These are phyloP conservation scores for Miniopterus natalensis DNA, from an alignment of 2,113 vertebrate genomes.

Conservation along the genomic window DNA sequence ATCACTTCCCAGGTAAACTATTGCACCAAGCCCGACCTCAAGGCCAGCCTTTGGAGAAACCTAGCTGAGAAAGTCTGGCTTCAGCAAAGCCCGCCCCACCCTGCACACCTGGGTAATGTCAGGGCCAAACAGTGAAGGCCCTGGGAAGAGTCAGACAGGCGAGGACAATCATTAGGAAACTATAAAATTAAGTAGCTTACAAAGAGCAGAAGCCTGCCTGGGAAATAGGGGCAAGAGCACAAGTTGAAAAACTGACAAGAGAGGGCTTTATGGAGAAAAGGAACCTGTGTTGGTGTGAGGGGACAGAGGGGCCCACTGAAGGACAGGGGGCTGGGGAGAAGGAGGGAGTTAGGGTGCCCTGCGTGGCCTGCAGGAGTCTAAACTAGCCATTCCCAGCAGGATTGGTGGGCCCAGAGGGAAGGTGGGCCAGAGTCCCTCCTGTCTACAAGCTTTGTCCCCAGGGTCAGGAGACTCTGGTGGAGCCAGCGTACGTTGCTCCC, in stretches of 20 bases:
- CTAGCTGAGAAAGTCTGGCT: too few relatives aligned
- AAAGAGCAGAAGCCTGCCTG: slow-evolving; percentile 30
- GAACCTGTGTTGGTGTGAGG: neutral
- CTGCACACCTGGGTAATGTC: neutral
- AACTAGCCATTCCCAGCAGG: neutral
- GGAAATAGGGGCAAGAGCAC: neutral
- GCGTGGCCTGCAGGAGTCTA: neutral
- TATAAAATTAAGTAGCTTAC: neutral
- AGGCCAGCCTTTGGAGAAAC: neutral
- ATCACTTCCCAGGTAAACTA: neutral
- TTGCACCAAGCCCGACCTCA: neutral
- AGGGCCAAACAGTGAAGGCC: neutral
- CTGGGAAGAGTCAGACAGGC: neutral
- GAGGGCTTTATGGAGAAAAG: slow-evolving; percentile 46
- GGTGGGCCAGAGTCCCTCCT: neutral
- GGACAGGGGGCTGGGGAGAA: neutral
- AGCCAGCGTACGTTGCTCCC: neutral
- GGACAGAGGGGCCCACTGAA: slow-evolving; percentile 76
- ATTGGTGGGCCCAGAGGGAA: neutral
- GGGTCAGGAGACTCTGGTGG: neutral
- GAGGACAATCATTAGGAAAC: neutral
- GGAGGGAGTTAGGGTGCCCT: neutral
- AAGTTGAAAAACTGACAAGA: slow-evolving; percentile 71
- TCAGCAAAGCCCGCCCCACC: too few relatives aligned
- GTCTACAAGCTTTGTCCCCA: neutral